Base-by-base conservation (phyloP, 2,888 invertebrate species). In the Perdita meconis region DNA sequence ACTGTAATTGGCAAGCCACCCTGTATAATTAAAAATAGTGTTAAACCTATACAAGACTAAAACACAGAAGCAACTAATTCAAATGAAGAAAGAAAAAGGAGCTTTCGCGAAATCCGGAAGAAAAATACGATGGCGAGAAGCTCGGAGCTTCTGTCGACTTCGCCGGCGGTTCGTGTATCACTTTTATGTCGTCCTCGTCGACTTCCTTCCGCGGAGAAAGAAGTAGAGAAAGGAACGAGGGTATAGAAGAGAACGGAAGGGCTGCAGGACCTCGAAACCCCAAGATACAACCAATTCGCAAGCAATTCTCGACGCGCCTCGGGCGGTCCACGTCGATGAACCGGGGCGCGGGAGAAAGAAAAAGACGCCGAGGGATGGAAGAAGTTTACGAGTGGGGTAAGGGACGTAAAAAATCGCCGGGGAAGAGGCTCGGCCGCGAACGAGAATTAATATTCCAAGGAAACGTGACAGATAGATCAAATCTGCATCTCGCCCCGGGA, bases 401-500 rank as follows among this genome's bases (percentile, higher is more conserved):
- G 82, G 80, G 71, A 75, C 78, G 84, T 85, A 82, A 87, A 89
- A 82, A 81, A 80, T 79, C 76, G 78, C 55, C 63, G 60, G 67
- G 69, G 70, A 81, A 76, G 79, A 81, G 70, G 64, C 77, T 80
- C 74, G 56, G 72, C 66, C 80, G 72, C 81, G 86, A 77, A 74
- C 69, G 78, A 82, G 89, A 91, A 92, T 91, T 92, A 92, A 92
- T 92, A 92, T 92, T 90, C 89, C 88, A 88, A 90, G 89, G 90
- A 88, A 90, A 90, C 87, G 86, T 92, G 92, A 92, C 92, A 91
- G 92, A 92, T 89, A 90, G 88, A 92, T 92, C 90, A 90, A 92
- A 92, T 91, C 89, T 92, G 91, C 90, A 90, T 90, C 87, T 89
- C 89, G 85, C 87, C n/a, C n/a, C 85, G 86, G 85, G 86, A 77